Conservation (phyloP, 1,140 invertebrate species). For the Tetramorium simillimum region DNA sequence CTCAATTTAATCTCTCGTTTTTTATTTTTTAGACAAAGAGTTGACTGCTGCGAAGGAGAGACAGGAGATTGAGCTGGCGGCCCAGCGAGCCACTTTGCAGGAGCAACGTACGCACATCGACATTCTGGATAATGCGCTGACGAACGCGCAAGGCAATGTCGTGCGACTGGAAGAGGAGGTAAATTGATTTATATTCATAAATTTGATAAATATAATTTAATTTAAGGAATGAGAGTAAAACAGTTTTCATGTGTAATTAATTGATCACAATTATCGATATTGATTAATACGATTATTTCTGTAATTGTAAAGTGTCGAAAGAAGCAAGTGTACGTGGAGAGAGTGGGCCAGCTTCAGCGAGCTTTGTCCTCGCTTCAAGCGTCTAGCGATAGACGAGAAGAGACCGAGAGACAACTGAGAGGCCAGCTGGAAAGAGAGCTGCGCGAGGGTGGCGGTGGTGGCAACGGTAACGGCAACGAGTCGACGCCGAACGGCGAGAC, state of each 20-base stretch:
- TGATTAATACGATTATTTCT: background rate
- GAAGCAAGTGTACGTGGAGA: slow-evolving; percentile 94
- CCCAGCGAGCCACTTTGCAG: slow-evolving; percentile 94
- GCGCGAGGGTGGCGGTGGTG: slow-evolving; percentile 87
- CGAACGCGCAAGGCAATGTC: slow-evolving; percentile 95
- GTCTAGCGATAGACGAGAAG: slow-evolving; percentile 93
- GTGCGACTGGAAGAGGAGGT: slow-evolving; percentile 96
- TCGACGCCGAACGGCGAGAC: slow-evolving; percentile 85
- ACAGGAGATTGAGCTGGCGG: slow-evolving; percentile 95
- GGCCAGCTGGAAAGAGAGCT: slow-evolving; percentile 93
- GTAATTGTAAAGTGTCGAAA: slow-evolving; percentile 88
- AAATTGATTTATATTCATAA: slow-evolving; percentile 59
- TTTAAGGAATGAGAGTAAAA: background rate
- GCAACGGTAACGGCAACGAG: slow-evolving; percentile 82
- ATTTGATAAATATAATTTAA: background rate
- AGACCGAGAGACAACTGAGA: slow-evolving; percentile 92
- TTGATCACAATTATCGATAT: background rate
- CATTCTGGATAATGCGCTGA: slow-evolving; percentile 95
- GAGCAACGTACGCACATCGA: slow-evolving; percentile 97
- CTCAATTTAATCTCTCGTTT: background rate
- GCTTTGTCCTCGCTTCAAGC: slow-evolving; percentile 93
- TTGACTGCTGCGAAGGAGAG: slow-evolving; percentile 93
- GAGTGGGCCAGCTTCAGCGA: slow-evolving; percentile 93
- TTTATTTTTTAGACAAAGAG: slow-evolving; percentile 91
- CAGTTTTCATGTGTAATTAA: background rate